Conservation (phyloP, 1,140 invertebrate species). For the Lasioglossum baleicum region DNA sequence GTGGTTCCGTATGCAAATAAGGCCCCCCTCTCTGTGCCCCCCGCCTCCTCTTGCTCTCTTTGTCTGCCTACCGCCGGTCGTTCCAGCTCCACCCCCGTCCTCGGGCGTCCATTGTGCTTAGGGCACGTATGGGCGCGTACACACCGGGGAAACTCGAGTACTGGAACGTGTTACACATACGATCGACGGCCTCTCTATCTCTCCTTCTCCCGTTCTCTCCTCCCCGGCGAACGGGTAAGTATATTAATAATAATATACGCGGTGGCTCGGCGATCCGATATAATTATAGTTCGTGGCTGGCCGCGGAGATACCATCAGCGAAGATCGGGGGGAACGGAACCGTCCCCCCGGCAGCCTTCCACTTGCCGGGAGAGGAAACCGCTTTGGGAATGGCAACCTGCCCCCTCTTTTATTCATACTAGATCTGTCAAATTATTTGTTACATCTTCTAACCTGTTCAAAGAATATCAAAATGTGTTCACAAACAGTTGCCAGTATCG, state of each 20-base stretch:
- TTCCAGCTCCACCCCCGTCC: constrained; percentile 75
- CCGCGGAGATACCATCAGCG: constrained; percentile 65
- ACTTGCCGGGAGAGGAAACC: constrained; percentile 39
- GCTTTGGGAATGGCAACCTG: too few relatives aligned
- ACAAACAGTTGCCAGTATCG: too few relatives aligned
- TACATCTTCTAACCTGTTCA: too few relatives aligned
- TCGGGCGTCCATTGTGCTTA: constrained; percentile 74
- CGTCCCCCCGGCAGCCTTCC: constrained; percentile 51
- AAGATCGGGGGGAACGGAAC: constrained; percentile 61
- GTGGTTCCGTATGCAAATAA: constrained; percentile 77
- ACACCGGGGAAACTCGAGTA: constrained; percentile 25
- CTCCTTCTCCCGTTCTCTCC: constrained; percentile 20
- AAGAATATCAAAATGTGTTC: too few relatives aligned
- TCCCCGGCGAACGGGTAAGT: constrained; percentile 47
- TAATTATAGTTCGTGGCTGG: constrained; percentile 71
- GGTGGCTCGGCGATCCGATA: constrained; percentile 72
- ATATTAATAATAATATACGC: constrained; percentile 75
- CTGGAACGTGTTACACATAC: constrained; percentile 48
- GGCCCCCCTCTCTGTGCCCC: constrained; percentile 46
- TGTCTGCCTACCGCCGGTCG: constrained; percentile 29
- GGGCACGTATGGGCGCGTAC: constrained; percentile 34
- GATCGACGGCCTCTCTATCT: neutral
- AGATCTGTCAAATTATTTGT: too few relatives aligned
- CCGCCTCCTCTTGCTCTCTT: constrained; percentile 43
- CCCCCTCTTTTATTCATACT: too few relatives aligned